phyloP scores from a whole-genome alignment of 2,113 vertebrate genomes.

The Ochotona princeps region DNA sequence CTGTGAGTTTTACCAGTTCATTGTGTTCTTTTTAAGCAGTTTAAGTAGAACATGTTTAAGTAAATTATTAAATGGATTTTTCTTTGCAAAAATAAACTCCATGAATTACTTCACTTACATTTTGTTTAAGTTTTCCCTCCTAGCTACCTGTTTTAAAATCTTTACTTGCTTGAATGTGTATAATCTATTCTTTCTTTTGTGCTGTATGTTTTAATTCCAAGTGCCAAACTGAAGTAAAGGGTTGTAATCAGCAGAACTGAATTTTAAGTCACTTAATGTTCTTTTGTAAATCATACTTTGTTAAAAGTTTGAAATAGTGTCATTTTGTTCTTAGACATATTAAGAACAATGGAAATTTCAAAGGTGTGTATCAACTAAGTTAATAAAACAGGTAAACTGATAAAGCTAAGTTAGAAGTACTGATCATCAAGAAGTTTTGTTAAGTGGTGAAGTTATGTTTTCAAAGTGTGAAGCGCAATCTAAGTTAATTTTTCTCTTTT shows the following conservation, averaged over 20 bases:
- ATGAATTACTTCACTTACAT: constrained; percentile 16
- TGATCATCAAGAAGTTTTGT: constrained; percentile 2
- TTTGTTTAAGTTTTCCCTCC: constrained; percentile 1
- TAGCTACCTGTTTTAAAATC: constrained; percentile 37
- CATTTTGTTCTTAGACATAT: constrained; percentile 25
- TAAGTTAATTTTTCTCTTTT: constrained; percentile 59
- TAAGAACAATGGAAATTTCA: constrained; percentile 37
- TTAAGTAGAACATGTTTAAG: constrained; percentile 30
- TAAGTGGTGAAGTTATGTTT: constrained; percentile 15
- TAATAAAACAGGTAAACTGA: constrained; percentile 4
- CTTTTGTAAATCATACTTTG: constrained; percentile 1
- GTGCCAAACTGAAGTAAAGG: constrained; percentile 31
- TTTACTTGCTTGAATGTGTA: constrained; percentile 33
- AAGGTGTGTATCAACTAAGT: constrained; percentile 4
- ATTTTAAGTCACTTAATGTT: constrained; percentile 7
- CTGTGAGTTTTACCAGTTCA: not conserved
- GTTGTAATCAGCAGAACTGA: not conserved
- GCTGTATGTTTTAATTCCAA: constrained; percentile 10
- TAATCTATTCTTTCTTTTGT: constrained; percentile 12
- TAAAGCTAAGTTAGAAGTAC: not conserved
- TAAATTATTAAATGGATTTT: constrained; percentile 29
- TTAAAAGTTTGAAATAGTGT: constrained; percentile 47
- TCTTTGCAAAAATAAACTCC: constrained; percentile 35
- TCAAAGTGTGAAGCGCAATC: constrained; percentile 33
- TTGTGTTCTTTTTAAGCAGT: constrained; percentile 45